phyloP scores from a whole-genome alignment of 2,888 invertebrate genomes.

The Gastracanthus pulcherrimus region DNA sequence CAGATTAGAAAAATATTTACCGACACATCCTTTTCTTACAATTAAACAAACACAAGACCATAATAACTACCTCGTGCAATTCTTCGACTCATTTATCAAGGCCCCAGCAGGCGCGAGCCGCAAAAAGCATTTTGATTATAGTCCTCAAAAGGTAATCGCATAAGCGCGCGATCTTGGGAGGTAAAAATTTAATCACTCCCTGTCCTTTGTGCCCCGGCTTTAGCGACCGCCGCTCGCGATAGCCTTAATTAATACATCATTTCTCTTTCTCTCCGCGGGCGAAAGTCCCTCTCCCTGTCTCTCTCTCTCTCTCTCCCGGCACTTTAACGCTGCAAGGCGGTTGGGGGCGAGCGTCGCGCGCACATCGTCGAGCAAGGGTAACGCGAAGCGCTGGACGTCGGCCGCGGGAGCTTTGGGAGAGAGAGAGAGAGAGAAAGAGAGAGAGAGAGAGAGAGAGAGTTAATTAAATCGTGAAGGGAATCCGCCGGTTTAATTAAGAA shows the following conservation, averaged over 20 bases:
- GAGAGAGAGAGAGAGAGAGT: no score
- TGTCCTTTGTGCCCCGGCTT: not conserved
- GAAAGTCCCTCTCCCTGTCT: not conserved
- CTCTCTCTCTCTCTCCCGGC: not conserved
- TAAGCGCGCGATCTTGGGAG: not conserved
- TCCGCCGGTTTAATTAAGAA: slow-evolving; percentile 54
- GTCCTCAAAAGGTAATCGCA: no score
- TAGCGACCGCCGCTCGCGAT: not conserved
- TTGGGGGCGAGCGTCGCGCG: no score
- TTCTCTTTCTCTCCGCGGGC: slow-evolving; percentile 1
- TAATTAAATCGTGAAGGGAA: slow-evolving; percentile 52
- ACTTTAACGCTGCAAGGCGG: not conserved
- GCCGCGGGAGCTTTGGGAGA: not conserved
- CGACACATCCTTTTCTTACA: no score
- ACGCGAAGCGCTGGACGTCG: not conserved
- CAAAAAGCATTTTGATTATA: no score
- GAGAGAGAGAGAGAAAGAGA: not conserved
- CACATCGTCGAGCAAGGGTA: not conserved
- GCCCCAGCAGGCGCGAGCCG: no score
- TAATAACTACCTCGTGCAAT: not conserved
- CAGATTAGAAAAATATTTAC: no score
- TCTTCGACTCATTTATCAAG: slow-evolving; percentile 10
- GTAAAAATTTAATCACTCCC: slow-evolving; percentile 38
- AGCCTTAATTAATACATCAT: slow-evolving; percentile 43
- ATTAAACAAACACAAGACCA: no score